Percentiles rank a stretch among this genome's conserved stretches.
Evolutionary conservation across 1,140 invertebrate genomes (phyloP).

Genomic region (Plodia interpunctella): DNA sequence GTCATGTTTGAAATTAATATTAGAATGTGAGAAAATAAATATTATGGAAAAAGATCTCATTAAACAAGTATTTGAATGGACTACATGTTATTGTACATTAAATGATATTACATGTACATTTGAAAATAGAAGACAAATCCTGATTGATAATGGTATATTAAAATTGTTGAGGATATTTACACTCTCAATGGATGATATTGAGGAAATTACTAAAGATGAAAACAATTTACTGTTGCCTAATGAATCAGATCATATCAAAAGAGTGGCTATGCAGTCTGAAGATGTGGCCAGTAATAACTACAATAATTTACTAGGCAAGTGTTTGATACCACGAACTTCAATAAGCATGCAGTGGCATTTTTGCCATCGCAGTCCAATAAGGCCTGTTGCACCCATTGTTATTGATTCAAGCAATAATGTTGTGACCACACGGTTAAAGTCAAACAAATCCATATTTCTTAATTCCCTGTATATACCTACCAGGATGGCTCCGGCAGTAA

Average conservation of each 20-base stretch:
- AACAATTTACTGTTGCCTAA: conserved; percentile 41
- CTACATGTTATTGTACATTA: conserved; percentile 64
- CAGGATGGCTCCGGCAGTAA: conserved; percentile 54
- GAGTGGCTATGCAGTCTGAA: conserved; percentile 23
- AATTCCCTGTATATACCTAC: conserved; percentile 66
- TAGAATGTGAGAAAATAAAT: conserved; percentile 66
- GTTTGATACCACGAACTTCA: conserved; percentile 33
- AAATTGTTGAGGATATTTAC: conserved; percentile 56
- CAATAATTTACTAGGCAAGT: conserved; percentile 20
- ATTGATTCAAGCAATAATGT: conserved; percentile 50
- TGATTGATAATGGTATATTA: conserved; percentile 59
- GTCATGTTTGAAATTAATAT: conserved; percentile 64
- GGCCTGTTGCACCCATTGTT: conserved; percentile 56
- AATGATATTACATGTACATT: conserved; percentile 45
- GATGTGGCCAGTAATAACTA: conserved; percentile 20
- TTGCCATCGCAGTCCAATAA: conserved; percentile 58
- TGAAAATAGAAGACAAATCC: conserved; percentile 59
- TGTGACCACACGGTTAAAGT: conserved; percentile 56
- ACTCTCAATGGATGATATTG: conserved; percentile 46
- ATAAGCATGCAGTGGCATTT: conserved; percentile 58
- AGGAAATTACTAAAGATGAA: conserved; percentile 39
- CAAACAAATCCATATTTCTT: conserved; percentile 67
- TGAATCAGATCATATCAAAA: conserved; percentile 40
- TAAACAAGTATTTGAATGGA: conserved; percentile 73
- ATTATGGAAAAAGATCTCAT: conserved; percentile 72